These are phyloP conservation scores for Platyrinchus mystaceus DNA, from an alignment of 2,797 vertebrate genomes.

Conservation along the genomic window DNA sequence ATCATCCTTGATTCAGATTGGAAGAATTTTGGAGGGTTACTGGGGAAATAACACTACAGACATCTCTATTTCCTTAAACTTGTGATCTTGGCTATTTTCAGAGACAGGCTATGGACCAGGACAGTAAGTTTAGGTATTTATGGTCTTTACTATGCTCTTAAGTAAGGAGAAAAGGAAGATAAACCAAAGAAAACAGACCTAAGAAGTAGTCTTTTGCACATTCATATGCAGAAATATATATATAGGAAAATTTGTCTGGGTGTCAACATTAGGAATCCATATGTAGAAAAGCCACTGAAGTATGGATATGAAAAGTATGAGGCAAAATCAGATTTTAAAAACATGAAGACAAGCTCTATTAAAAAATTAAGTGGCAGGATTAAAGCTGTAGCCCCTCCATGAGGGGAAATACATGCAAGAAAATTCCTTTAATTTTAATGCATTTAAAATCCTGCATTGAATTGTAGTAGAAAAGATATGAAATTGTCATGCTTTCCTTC, in stretches of 20 bases:
- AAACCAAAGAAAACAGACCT: background rate
- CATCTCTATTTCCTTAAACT: background rate
- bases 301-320: background rate
- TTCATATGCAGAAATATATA: background rate
- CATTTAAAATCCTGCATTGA: background rate
- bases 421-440: background rate
- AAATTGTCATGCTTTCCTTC: background rate
- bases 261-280: background rate
- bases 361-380: background rate
- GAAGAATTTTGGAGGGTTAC: background rate
- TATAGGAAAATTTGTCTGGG: background rate
- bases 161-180: background rate
- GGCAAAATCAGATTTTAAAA: background rate
- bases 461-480: background rate
- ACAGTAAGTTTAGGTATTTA: background rate
- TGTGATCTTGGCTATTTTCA: background rate
- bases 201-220: background rate
- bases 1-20: background rate
- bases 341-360: background rate
- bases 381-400: background rate
- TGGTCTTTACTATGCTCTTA: background rate
- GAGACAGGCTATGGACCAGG: background rate
- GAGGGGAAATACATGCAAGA: background rate
- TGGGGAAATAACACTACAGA: background rate
- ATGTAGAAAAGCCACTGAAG: background rate